These are phyloP conservation scores for Bathynomus jamesi DNA, from an alignment of 1,140 invertebrate species.

Conservation along the genomic window DNA sequence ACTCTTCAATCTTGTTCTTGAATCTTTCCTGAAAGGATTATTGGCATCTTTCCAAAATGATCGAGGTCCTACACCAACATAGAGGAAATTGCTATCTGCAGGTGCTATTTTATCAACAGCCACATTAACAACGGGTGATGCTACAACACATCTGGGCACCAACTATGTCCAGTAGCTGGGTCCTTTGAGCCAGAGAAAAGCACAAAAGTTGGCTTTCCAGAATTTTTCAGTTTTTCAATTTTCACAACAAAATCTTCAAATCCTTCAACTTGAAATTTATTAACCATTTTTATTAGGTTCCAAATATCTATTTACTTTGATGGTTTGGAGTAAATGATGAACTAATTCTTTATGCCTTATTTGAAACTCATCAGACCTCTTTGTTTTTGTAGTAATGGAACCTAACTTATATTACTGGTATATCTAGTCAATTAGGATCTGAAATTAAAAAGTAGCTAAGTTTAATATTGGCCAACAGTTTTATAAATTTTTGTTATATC, in stretches of 20 bases:
- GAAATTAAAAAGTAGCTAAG: too few relatives aligned
- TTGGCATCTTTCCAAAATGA: constrained; percentile 41
- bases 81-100: constrained; percentile 42
- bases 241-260: constrained; percentile 36
- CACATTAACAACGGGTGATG: constrained; percentile 43
- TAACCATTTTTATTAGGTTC: constrained; percentile 38
- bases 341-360: too few relatives aligned
- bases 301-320: too few relatives aligned
- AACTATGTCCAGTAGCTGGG: constrained; percentile 42
- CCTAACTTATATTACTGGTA: too few relatives aligned
- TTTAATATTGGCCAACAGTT: too few relatives aligned
- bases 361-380: too few relatives aligned
- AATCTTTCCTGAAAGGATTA: constrained; percentile 43
- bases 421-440: too few relatives aligned
- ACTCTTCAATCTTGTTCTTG: constrained; percentile 40
- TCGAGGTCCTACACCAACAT: constrained; percentile 43
- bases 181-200: constrained; percentile 44
- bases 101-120: constrained; percentile 39
- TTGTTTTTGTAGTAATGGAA: too few relatives aligned
- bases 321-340: too few relatives aligned
- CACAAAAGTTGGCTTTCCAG: constrained; percentile 41
- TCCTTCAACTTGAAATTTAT: constrained; percentile 36
- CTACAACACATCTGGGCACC: constrained; percentile 49
- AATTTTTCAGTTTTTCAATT: constrained; percentile 17
- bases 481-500: too few relatives aligned